These are phyloP conservation scores for Sitta europaea DNA, from an alignment of 2,113 vertebrate species.

Conservation along the genomic window DNA sequence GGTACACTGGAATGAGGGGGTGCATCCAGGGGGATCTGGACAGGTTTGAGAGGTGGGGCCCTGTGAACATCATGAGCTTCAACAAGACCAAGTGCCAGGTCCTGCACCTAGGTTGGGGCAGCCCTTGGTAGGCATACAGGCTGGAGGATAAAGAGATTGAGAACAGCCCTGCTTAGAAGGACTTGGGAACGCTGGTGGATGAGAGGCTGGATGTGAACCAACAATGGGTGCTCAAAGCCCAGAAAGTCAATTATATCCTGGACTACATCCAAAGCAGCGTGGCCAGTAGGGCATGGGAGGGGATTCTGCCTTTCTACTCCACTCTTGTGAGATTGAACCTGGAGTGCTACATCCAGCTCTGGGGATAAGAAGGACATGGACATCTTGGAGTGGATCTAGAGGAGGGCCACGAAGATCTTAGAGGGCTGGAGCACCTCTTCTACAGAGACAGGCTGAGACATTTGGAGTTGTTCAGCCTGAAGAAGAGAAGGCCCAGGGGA, in stretches of 20 bases:
- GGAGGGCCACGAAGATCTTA: background rate
- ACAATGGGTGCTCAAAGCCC: background rate
- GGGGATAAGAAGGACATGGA: background rate
- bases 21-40: background rate
- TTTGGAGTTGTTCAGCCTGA: background rate
- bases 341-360: background rate
- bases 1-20: background rate
- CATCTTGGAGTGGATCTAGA: background rate
- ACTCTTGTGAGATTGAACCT: background rate
- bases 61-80: background rate
- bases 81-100: background rate
- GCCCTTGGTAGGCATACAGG: background rate
- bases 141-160: background rate
- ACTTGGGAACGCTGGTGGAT: background rate
- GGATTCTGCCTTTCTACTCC: background rate
- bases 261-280: background rate
- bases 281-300: background rate
- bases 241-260: background rate
- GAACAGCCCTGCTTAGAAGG: background rate
- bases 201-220: background rate
- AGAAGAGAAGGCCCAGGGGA: background rate
- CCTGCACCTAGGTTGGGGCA: rapidly evolving
- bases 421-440: background rate
- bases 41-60: background rate
- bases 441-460: background rate